Evolutionary conservation across 2,797 vertebrate species (phyloP), one percentile per base, ranked within the genome.

Genomic region (Eulemur coronatus): DNA sequence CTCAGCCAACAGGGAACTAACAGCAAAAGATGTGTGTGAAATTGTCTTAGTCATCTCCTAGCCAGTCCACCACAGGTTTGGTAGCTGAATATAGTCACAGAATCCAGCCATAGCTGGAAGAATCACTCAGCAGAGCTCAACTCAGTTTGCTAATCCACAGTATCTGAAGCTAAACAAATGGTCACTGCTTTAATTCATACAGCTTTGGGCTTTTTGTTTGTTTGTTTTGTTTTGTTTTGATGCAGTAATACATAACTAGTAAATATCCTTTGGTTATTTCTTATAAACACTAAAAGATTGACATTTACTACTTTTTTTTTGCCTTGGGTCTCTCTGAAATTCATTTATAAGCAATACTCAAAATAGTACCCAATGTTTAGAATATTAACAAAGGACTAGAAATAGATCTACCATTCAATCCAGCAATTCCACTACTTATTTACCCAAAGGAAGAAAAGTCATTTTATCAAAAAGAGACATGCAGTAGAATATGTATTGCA

Each of bases 351-450:
- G 14, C 73, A 7, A 61, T 78, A 52, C 3, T 15, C 41, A 72
- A 94, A 96, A 84, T 15, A 43, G n/a, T 26, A 70, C 2, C 9
- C n/a, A 85, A 78, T 55, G 13, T 97, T 78, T 91, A 76, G 15
- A 84, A 75, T 52, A 46, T 20, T 26, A 82, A 91, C 63, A 65
- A 59, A 59, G 57, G 28, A 59, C 57, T 26, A 59, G 26, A 59
- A 59, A 10, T 28, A 59, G 57, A 59, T 28, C 57, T 59, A 59
- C 26, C 57, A 59, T 28, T 59, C 28, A 4, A 59, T 59, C 26
- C 24, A 59, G 24, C 57, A 59, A 59, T 59, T 26, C 26, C 57
- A 59, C 4, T 59, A 59, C 10, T 59, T 59, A 59, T 59, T 59
- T 59, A 59, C 57, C 24, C 57, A 59, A 28, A 59, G 57, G 24